Base-by-base conservation (phyloP, 2,113 vertebrate species). In the Thamnophis sirtalis region DNA sequence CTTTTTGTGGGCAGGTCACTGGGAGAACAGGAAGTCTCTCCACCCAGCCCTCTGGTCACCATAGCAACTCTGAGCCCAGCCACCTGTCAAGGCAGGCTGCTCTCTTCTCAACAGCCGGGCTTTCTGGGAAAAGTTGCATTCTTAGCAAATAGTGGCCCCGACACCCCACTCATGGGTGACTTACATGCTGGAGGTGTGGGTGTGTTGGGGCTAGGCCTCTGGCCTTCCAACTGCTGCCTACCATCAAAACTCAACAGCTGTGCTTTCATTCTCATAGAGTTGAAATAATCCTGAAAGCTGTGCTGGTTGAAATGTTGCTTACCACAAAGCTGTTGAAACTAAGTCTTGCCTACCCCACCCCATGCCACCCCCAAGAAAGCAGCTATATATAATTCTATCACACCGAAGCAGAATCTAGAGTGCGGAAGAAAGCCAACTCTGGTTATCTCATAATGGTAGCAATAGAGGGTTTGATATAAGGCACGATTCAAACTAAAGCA, bases 1-100 rank as follows among this genome's bases (percentile, higher is more conserved):
- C 54, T 28, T 33, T 51, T 86, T 91, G 63, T 88, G 92, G 91
- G 73, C 51, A 88, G 91, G 91, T 92, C 91, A 92, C 68, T 50
- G 68, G 68, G 91, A 55, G 68, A 84, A 92, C 91, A 92, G 73
- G 91, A 92, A 92, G 73, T 89, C 48, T 89, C 73, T 63, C 91
- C 73, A 85, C 73, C 87, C 88, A 55, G 73, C 88, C 91, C 51
- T 53, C n/a, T 43, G 24, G 55, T 89, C 54, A 15, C 91, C 73
- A 86, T 89, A 51, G 88, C 87, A 92, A 92, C 88, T 28, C 73
- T 86, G 80, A 38, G 87, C 58, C 89, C 21, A 11, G 55, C 87
- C 89, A 92, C 91, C 91, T 92, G 91, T 86, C 88, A n/a, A 56
- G 50, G 54, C 91, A 50, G 26, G 26, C 24, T 89, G 68, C 68